These are phyloP conservation scores for Phthorimaea operculella DNA, from an alignment of 1,140 invertebrate species.

Conservation along the genomic window DNA sequence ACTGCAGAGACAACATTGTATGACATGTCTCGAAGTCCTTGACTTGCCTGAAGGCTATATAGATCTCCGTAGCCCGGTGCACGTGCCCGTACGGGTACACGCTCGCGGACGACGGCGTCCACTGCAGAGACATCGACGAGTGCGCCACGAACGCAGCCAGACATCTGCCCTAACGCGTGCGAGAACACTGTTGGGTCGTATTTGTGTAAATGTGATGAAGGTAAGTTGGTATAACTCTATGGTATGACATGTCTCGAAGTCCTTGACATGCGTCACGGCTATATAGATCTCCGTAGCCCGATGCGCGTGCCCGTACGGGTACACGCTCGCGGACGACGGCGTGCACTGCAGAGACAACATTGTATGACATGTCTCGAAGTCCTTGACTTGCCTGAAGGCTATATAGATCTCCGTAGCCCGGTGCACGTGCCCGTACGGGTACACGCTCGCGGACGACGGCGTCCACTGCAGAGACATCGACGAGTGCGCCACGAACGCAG, in stretches of 20 bases:
- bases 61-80: too few relatives aligned
- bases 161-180: constrained; percentile 88
- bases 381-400: too few relatives aligned
- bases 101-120: constrained; percentile 81
- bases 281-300: too few relatives aligned
- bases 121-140: constrained; percentile 90
- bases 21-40: too few relatives aligned
- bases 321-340: constrained; percentile 81
- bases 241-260: too few relatives aligned
- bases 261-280: too few relatives aligned
- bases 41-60: too few relatives aligned
- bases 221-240: constrained; percentile 31
- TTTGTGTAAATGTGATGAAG: constrained; percentile 85
- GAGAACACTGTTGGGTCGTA: constrained; percentile 88
- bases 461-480: constrained; percentile 88
- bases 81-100: constrained; percentile 85
- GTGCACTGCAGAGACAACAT: constrained; percentile 85
- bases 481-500: constrained; percentile 79
- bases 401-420: too few relatives aligned
- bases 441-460: constrained; percentile 81
- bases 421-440: constrained; percentile 87
- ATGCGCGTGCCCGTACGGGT: constrained; percentile 84
- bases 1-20: constrained; percentile 87
- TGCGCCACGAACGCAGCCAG: constrained; percentile 78
- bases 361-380: too few relatives aligned